Percentiles rank a stretch among this genome's conserved stretches.
These are phyloP conservation scores for Pristis pectinata DNA, from an alignment of 2,797 vertebrate species.

Conservation along the genomic window DNA sequence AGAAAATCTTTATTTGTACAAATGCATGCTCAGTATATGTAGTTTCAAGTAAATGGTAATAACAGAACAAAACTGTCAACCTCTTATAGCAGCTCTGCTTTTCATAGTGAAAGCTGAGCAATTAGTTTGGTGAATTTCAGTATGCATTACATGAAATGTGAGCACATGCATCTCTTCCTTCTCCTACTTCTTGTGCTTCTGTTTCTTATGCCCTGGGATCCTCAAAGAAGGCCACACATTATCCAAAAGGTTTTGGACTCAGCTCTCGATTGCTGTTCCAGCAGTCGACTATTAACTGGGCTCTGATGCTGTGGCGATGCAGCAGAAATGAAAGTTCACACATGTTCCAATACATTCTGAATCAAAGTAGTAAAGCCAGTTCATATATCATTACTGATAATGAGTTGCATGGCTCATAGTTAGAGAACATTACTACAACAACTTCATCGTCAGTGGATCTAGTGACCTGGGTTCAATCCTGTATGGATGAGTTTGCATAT, in stretches of 20 bases:
- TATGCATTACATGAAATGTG: not conserved
- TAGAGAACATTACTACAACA: not conserved
- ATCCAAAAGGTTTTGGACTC: not conserved
- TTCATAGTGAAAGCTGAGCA: not conserved
- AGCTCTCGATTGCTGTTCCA: not conserved
- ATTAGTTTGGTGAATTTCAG: not conserved
- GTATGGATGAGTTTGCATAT: too few relatives aligned
- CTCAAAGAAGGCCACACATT: not conserved
- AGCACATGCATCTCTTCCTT: not conserved
- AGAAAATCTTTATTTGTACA: slow-evolving; percentile 28
- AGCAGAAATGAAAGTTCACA: not conserved
- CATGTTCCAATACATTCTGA: not conserved
- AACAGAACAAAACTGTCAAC: not conserved
- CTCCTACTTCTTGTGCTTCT: not conserved
- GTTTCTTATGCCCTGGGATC: not conserved
- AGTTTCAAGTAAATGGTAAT: not conserved
- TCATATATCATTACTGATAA: not conserved
- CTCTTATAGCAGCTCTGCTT: not conserved
- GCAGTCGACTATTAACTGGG: not conserved
- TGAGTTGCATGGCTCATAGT: not conserved
- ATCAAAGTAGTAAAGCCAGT: not conserved
- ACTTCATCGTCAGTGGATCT: too few relatives aligned
- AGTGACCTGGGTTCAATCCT: too few relatives aligned
- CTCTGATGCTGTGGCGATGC: not conserved
- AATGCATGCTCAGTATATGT: not conserved